Conservation (phyloP, 2,797 vertebrate genomes). For the Lateolabrax maculatus region DNA sequence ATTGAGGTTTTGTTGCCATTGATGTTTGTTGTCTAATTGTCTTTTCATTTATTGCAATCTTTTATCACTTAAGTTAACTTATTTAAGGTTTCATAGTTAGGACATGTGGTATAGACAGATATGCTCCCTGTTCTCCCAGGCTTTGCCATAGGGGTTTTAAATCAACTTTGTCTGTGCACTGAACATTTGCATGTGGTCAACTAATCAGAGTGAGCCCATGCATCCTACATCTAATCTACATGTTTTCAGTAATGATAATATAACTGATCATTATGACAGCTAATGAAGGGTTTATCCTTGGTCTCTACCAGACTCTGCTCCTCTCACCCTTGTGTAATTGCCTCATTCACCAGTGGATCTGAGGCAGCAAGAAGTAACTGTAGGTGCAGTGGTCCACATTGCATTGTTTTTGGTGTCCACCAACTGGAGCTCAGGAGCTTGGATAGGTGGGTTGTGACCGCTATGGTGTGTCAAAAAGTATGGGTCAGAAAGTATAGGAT, state of each 20-base stretch:
- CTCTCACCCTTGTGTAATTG: not conserved
- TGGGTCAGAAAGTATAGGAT: too few species aligned
- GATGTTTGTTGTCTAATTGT: not conserved
- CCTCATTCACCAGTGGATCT: not conserved
- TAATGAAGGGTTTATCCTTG: not conserved
- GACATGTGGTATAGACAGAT: not conserved
- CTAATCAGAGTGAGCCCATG: not conserved
- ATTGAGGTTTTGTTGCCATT: slow-evolving; percentile 9
- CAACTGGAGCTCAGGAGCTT: not conserved
- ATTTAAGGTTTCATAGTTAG: not conserved
- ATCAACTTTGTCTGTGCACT: not conserved
- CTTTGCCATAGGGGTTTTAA: not conserved
- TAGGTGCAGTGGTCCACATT: not conserved
- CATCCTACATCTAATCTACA: not conserved
- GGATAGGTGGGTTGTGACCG: not conserved
- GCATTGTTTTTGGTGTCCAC: not conserved
- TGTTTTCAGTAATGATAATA: not conserved
- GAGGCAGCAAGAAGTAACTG: not conserved
- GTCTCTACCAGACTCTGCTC: slow-evolving; percentile 3
- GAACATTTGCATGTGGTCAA: not conserved
- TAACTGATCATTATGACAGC: not conserved
- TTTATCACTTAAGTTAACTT: not conserved
- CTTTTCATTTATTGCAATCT: not conserved
- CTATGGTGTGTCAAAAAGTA: too few species aligned
- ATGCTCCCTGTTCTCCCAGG: not conserved